Conservation (phyloP, 2,888 invertebrate species). For the Caenorhabditis afra region DNA sequence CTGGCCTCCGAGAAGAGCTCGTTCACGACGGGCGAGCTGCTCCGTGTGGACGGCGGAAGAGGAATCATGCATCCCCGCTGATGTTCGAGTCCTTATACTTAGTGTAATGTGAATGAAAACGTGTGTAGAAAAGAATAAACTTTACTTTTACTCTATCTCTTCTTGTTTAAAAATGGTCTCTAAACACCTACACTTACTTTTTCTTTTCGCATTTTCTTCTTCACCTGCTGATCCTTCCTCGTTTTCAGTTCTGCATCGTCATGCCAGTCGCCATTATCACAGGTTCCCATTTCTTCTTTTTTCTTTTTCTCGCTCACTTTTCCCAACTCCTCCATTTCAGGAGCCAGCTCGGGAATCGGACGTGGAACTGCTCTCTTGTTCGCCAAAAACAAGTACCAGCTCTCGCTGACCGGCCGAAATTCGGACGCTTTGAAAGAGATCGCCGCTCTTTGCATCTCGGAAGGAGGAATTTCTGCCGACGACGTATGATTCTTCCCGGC, state of each 20-base stretch:
- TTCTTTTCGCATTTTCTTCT: slow-evolving; percentile 8
- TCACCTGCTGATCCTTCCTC: background rate
- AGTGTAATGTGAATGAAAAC: no score
- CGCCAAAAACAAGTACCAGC: slow-evolving; percentile 72
- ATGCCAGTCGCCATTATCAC: slow-evolving; percentile 67
- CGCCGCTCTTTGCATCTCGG: slow-evolving; percentile 52
- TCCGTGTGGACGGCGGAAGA: slow-evolving; percentile 93
- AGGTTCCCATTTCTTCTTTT: no score
- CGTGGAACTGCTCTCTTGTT: slow-evolving; percentile 73
- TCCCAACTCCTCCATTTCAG: slow-evolving; percentile 15
- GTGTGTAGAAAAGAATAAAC: background rate
- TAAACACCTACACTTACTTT: no score
- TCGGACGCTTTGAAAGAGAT: slow-evolving; percentile 67
- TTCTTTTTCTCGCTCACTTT: no score
- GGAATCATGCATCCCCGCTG: slow-evolving; percentile 78
- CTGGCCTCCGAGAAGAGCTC: slow-evolving; percentile 90
- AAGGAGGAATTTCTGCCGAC: slow-evolving; percentile 39
- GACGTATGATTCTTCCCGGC: slow-evolving; percentile 38
- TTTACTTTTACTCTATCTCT: background rate
- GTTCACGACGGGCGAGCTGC: slow-evolving; percentile 91
- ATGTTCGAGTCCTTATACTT: slow-evolving; percentile 9
- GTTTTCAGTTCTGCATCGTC: slow-evolving; percentile 16
- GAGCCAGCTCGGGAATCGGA: slow-evolving; percentile 77
- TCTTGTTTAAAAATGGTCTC: background rate
- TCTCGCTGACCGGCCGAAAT: slow-evolving; percentile 76